Conservation (phyloP, 1,140 invertebrate species). For the Oreohelix idahoensis region DNA sequence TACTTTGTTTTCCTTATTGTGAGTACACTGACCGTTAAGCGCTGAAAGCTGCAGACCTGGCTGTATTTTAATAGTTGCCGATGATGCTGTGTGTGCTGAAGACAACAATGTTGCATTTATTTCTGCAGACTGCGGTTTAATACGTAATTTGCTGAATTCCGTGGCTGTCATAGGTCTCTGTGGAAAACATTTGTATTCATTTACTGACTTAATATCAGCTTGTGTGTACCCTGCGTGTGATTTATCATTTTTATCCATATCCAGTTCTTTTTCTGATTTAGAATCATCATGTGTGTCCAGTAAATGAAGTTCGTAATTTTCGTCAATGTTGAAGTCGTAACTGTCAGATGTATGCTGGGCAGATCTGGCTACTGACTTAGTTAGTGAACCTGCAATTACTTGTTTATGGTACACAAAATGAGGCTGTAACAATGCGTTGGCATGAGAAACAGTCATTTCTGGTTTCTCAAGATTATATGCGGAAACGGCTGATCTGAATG, state of each 20-base stretch:
- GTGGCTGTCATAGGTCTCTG: not conserved
- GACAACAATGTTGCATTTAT: not conserved
- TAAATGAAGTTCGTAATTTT: not conserved
- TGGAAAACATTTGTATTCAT: no score
- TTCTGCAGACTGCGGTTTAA: not conserved
- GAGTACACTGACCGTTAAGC: not conserved
- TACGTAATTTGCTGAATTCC: not conserved
- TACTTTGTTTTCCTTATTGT: not conserved
- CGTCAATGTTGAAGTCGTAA: no score
- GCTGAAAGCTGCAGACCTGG: no score
- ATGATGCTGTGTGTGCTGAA: slow-evolving; percentile 2
- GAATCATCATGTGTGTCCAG: not conserved
- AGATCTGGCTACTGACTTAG: not conserved
- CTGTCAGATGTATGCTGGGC: not conserved
- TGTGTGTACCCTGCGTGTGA: no score
- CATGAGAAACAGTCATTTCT: no score
- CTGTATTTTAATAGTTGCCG: not conserved
- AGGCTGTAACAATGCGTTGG: no score
- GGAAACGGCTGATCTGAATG: no score
- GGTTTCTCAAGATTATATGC: no score
- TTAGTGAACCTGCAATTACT: not conserved
- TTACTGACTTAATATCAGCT: no score
- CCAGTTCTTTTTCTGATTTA: not conserved
- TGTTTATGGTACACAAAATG: not conserved
- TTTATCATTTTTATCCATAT: no score